A percentile compares a stretch with the other conserved stretches of the same genome.
Conservation (phyloP, 2,797 vertebrate genomes). For the Danio tinwini region DNA sequence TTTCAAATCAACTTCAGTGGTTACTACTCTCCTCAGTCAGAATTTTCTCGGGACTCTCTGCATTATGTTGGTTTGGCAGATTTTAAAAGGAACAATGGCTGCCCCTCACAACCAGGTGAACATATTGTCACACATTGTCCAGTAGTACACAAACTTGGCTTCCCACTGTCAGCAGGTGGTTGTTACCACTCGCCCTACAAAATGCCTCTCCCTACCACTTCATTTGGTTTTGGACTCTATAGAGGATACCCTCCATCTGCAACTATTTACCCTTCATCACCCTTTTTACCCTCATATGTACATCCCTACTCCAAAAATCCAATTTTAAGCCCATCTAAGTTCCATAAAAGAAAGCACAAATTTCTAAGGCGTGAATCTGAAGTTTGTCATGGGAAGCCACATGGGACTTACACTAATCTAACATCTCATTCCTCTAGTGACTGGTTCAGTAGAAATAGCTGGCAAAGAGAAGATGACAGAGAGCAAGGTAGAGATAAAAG, state of each 20-base stretch:
- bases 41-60: conserved; percentile 89
- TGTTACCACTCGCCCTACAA: conserved; percentile 87
- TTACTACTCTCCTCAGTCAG: conserved; percentile 92
- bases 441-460: conserved; percentile 87
- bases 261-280: conserved; percentile 87
- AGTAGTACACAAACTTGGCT: conserved; percentile 86
- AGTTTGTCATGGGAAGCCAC: conserved; percentile 73
- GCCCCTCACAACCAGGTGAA: conserved; percentile 51
- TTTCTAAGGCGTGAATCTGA: conserved; percentile 86
- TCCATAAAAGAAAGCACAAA: conserved; percentile 93
- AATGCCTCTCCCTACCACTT: conserved; percentile 84
- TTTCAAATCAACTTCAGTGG: conserved; percentile 97
- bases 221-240: conserved; percentile 93
- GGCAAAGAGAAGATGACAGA: conserved; percentile 88
- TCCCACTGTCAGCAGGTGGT: conserved; percentile 82
- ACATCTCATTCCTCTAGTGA: conserved; percentile 86
- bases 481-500: conserved; percentile 68
- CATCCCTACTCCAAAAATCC: conserved; percentile 90
- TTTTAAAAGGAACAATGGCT: conserved; percentile 83
- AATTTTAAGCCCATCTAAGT: conserved; percentile 93
- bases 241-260: conserved; percentile 86
- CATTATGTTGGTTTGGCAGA: conserved; percentile 93
- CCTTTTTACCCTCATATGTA: conserved; percentile 82
- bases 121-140: conserved; percentile 83
- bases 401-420: conserved; percentile 80